Conservation (phyloP, 2,113 vertebrate genomes). For the Ciconia maguari region DNA sequence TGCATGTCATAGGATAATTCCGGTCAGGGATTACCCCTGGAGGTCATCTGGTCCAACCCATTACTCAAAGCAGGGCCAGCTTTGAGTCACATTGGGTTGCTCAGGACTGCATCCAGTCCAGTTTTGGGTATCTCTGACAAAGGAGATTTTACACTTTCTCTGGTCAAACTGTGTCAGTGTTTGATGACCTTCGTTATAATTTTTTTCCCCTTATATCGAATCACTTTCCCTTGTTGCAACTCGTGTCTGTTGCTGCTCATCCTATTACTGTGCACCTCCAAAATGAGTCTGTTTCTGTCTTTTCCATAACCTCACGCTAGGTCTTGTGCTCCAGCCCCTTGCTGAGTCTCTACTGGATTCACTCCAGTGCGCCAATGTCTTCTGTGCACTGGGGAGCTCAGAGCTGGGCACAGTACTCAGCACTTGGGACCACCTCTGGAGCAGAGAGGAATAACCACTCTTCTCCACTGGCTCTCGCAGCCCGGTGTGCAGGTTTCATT, state of each 20-base stretch:
- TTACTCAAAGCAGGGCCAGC: not conserved
- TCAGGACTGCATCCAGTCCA: not conserved
- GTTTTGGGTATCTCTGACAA: not conserved
- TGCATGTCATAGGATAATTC: not conserved
- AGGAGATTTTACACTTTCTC: not conserved
- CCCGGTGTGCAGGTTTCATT: not conserved
- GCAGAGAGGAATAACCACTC: not conserved
- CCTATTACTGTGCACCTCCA: not conserved
- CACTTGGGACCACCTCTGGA: not conserved
- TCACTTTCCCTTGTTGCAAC: not conserved
- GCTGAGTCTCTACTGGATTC: not conserved
- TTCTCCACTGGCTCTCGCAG: not conserved
- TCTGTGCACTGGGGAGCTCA: not conserved
- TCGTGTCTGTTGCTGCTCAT: not conserved
- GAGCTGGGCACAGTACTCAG: not conserved
- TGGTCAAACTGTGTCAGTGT: not conserved
- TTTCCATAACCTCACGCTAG: not conserved
- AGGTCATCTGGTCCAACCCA: not conserved
- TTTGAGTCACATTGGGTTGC: not conserved
- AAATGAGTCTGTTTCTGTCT: not conserved
- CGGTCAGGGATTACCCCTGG: not conserved
- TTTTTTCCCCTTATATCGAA: not conserved
- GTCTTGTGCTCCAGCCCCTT: not conserved
- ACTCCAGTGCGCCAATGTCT: not conserved
- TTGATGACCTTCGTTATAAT: not conserved